Evolutionary conservation across 2,888 invertebrate genomes (phyloP), one percentile per base, ranked within the genome.

Genomic region (Caenorhabditis sinica): DNA sequence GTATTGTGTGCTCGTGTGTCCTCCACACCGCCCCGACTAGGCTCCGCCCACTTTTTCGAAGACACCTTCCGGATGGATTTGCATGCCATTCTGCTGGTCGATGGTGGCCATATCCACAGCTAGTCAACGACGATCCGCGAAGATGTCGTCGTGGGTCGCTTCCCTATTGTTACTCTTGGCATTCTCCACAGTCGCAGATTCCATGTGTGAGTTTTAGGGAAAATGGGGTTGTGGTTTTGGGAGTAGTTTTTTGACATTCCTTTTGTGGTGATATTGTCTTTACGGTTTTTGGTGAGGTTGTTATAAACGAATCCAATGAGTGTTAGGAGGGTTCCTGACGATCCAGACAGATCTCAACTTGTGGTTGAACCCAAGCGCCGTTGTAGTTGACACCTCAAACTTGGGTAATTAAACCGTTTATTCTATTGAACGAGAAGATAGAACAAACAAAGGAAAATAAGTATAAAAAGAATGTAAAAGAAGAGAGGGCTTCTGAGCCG

Each of bases 51-150:
- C 51, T 68, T 79, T 71, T 58, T 45, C 79, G 79, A 71, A 28
- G 71, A 71, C 76, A 77, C 76, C 68, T 69, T 45, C 45, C 25
- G 60, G 60, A 61, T 28, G 45, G 61, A 72, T 72, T 65, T 71
- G 71, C 77, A 69, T 45, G 60, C 71, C 79, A 79, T 79, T 79
- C 79, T 56, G 69, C 51, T 77, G 77, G 77, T 77, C 77, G 77
- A 71, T 71, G 79, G 49, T 51, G 73, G 79, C 79, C 79, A 79
- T 45, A 77, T 69, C 71, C 56, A 56, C 53, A 56, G 20, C 53
- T 56, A 23, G 25, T 28, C 56, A 40, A 69, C 66, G 75, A 58
- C 75, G 71, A 71, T 72, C 79, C 43, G 79, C 43, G 45, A 43
- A 51, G n/a, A 65, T 56, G 65, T 43, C 33, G 65, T 65, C 63